Evolutionary conservation across 1,140 invertebrate genomes (phyloP), one percentile per base, ranked within the genome.

Genomic region (Scaptomyza hsui): DNA sequence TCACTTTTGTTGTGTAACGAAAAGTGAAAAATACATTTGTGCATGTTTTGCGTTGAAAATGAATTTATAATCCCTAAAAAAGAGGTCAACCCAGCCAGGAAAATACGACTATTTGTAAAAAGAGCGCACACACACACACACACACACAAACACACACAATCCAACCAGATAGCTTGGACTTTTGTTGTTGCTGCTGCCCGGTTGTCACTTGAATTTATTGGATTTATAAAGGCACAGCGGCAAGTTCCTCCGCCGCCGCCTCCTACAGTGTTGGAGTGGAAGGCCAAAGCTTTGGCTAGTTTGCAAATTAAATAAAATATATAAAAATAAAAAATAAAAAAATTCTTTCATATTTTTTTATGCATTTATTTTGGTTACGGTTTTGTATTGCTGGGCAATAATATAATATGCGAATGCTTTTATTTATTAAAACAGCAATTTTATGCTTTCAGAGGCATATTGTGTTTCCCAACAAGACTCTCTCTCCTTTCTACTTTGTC

Each of bases 11-110:
- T 42, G 41, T 45, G 9, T 51, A 15, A 49, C 15, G 24, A 70
- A 55, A 52, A 37, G 32, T 67, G 35, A 72, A 74, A 78, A 79
- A 75, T 75, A 53, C 18, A 65, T 73, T 68, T 49, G 26, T 29
- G 35, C 51, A 51, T 76, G 73, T 75, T 70, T 78, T 75, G 80
- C 80, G 64, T 67, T 62, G 70, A 69, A 83, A 78, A 75, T 77
- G 75, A 78, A 83, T 83, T 83, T 78, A 83, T 83, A 83, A 83
- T 83, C 75, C 79, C 61, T 42, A 55, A 49, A 71, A 78, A 82
- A 75, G 47, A 47, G 71, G 60, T 62, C 68, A 67, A n/a, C 41
- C 51, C 60, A 62, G 51, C 78, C 44, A 29, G 18, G 18, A 78
- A 78, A 82, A 77, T 74, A n/a, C 10, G 10, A n/a, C 32, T 12